Base-by-base conservation (phyloP, 2,797 vertebrate genomes). In the Picus viridis region DNA sequence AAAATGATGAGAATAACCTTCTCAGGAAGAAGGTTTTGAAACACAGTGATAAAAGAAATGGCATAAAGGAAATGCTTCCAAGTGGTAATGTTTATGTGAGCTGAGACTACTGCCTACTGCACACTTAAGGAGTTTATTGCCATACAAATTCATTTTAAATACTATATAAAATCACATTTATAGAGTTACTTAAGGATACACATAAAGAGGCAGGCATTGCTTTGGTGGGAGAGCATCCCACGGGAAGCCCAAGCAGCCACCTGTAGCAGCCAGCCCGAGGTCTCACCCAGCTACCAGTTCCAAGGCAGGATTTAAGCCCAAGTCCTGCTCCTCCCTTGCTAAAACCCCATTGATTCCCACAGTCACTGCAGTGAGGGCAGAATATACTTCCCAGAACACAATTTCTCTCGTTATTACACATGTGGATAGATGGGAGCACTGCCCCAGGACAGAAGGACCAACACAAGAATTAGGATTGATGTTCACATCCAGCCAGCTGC, bases 141-240 rank as follows among this genome's bases (percentile, higher is more conserved):
- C 27, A 56, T 14, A 32, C 7, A 47, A 61, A 73, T 75, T 80
- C 45, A 75, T 5, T 70, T 78, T 41, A 51, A 70, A 57, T 27
- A n/a, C 11, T 59, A 30, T 3, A 32, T 14, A 7, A 86, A 75
- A 53, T 11, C 73, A 13, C 29, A 58, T 30, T 23, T 30, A 5
- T 23, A 41, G 2, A 14, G 32, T 49, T 23, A 14, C 18, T 62
- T 7, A 45, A 19, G n/a, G 0, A 1, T 16, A 11, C 0, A 1
- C 1, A 19, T 4, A 7, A 20, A 45, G 29, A 63, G 3, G 13
- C 15, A 57, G 61, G n/a, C 5, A 2, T 1, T 34, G 43, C 53
- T 73, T 22, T 54, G 39, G 24, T 26, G 57, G 56, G 30, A 82
- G 8, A 89, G 17, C 76, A 62, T 10, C 71, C 62, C 49, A 4